These are phyloP conservation scores for Pogonocichla stellata DNA, from an alignment of 2,113 vertebrate species.

Conservation along the genomic window DNA sequence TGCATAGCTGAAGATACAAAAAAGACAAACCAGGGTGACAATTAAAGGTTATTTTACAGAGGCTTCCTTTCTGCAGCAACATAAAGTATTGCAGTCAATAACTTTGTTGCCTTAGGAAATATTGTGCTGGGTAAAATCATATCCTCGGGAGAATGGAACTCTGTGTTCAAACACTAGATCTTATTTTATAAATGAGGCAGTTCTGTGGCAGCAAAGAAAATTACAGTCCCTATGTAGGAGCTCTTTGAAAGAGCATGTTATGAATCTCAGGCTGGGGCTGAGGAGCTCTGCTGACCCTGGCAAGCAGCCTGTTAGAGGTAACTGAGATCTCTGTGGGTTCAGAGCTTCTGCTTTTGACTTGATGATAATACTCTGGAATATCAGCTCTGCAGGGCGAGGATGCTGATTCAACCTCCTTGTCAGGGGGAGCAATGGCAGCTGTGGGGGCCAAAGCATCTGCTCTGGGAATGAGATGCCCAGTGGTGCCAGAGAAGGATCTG, in stretches of 20 bases:
- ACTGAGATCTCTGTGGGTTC: neutral
- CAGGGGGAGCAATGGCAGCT: neutral
- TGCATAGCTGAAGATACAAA: neutral
- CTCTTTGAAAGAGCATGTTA: neutral
- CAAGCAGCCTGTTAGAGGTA: neutral
- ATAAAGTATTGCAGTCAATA: constrained; percentile 1
- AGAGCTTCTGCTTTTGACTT: neutral
- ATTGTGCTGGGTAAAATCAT: neutral
- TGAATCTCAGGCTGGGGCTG: neutral
- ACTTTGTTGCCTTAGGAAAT: neutral
- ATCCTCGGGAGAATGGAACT: neutral
- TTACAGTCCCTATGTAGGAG: neutral
- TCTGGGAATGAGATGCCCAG: neutral
- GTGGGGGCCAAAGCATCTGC: neutral
- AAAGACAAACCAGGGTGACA: neutral
- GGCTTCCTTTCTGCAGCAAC: neutral
- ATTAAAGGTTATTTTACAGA: constrained; percentile 3
- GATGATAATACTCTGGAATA: neutral
- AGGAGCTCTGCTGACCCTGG: neutral
- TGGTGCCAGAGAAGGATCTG: accelerated
- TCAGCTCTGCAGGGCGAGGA: neutral
- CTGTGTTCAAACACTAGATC: neutral
- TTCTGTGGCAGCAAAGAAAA: neutral
- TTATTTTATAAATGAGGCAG: neutral
- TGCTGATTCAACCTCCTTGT: neutral